phyloP scores from a whole-genome alignment of 2,888 invertebrate species.

The Anaspis maculata region DNA sequence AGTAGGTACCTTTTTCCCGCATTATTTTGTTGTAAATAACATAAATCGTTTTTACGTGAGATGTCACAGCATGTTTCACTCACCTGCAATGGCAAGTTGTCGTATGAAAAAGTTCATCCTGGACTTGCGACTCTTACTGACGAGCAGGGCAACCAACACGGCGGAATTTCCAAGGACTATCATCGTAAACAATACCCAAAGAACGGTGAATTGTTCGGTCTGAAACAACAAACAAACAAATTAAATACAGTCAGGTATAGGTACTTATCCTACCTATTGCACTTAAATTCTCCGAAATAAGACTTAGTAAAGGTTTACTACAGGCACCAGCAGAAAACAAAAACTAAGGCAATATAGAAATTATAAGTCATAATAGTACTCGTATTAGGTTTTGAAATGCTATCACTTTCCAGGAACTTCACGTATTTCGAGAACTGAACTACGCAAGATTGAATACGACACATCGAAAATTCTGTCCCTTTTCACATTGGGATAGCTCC shows the following conservation, averaged over 20 bases:
- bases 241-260: not conserved
- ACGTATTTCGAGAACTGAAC: too few species aligned
- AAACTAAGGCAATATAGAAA: not conserved
- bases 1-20: too few species aligned
- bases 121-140: conserved; percentile 55
- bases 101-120: conserved; percentile 64
- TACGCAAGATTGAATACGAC: too few species aligned
- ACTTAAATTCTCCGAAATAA: not conserved
- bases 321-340: too few species aligned
- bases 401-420: too few species aligned
- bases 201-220: conserved; percentile 55
- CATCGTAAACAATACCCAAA: conserved; percentile 54
- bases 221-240: conserved; percentile 44
- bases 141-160: conserved; percentile 51
- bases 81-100: conserved; percentile 60
- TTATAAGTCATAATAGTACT: conserved; percentile 2
- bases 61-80: conserved; percentile 13
- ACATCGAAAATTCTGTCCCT: too few species aligned
- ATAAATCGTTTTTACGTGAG: too few species aligned
- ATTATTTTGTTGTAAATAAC: too few species aligned
- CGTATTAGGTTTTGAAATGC: too few species aligned
- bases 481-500: too few species aligned
- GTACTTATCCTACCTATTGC: conserved; percentile 2
- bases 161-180: conserved; percentile 58
- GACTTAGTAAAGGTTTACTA: too few species aligned